Evolutionary conservation across 1,140 invertebrate genomes (phyloP).

Genomic region (Drosophila murphyi): DNA sequence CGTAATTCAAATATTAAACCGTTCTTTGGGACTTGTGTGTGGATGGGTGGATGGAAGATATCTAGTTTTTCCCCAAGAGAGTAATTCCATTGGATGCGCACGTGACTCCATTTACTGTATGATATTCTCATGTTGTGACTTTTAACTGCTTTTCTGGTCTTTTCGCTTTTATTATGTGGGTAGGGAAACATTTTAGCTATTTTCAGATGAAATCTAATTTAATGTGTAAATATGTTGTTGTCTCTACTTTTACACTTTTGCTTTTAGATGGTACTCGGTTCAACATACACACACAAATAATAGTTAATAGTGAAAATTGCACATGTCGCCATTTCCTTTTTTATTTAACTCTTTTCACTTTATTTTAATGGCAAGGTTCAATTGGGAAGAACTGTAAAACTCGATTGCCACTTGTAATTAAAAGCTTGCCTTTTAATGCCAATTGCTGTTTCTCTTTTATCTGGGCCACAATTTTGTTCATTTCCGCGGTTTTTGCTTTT

Average conservation of each 20-base stretch:
- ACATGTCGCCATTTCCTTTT: conserved; percentile 65
- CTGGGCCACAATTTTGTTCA: background rate
- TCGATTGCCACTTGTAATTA: conserved; percentile 76
- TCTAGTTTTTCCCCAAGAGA: conserved; percentile 37
- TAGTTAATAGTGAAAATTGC: conserved; percentile 53
- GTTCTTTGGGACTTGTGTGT: conserved; percentile 11
- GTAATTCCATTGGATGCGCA: conserved; percentile 49
- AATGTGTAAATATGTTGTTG: conserved; percentile 53
- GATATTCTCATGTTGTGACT: conserved; percentile 50
- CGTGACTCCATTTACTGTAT: conserved; percentile 69
- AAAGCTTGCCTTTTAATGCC: conserved; percentile 61
- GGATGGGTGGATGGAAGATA: conserved; percentile 13
- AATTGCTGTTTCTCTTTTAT: conserved; percentile 39
- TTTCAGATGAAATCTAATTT: conserved; percentile 74
- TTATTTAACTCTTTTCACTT: conserved; percentile 18
- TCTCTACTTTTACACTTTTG: conserved; percentile 34
- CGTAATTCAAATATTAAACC: conserved; percentile 20
- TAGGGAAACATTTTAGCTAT: conserved; percentile 35
- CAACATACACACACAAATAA: conserved; percentile 37
- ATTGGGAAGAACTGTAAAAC: conserved; percentile 26
- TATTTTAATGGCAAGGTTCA: conserved; percentile 7
- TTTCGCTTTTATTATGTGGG: conserved; percentile 8
- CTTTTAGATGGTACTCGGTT: conserved; percentile 33
- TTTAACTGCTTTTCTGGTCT: conserved; percentile 29
- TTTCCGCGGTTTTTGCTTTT: background rate